A percentile compares a stretch with the other conserved stretches of the same genome.
Evolutionary conservation across 1,140 invertebrate genomes (phyloP).

Genomic region (Ostrea denselamellosa): DNA sequence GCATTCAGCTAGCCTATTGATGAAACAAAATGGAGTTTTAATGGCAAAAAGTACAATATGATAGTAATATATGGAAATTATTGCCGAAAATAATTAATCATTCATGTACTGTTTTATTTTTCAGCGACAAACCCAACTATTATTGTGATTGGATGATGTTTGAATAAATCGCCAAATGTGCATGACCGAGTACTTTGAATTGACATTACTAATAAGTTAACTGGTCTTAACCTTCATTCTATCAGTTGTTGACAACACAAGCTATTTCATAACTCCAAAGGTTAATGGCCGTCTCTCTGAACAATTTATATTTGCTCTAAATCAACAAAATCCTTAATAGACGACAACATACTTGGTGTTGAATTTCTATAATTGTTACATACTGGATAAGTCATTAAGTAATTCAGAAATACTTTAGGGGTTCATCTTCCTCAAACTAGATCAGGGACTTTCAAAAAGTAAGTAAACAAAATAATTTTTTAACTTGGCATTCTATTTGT

Average conservation of each 20-base stretch:
- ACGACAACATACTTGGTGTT: neutral
- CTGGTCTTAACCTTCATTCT: too few species aligned
- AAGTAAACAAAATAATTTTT: neutral
- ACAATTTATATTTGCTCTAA: too few species aligned
- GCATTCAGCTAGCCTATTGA: too few species aligned
- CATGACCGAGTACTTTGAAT: too few species aligned
- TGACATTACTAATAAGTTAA: too few species aligned
- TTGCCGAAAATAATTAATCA: neutral
- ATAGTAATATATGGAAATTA: neutral
- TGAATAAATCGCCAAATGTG: neutral
- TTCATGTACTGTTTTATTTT: neutral
- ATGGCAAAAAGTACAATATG: too few species aligned
- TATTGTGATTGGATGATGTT: constrained; percentile 29
- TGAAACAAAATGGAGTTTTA: too few species aligned
- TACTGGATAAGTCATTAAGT: neutral
- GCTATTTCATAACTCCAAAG: too few species aligned
- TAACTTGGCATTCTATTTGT: neutral
- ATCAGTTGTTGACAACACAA: too few species aligned
- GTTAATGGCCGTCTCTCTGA: too few species aligned
- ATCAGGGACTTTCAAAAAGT: neutral
- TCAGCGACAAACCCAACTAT: constrained; percentile 38
- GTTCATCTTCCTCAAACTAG: neutral
- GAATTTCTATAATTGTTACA: neutral
- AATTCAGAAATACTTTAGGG: neutral
- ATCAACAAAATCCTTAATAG: neutral